Percentiles rank a stretch among this genome's conserved stretches.
Conservation (phyloP, 2,888 invertebrate species). For the Synanthedon vespiformis region DNA sequence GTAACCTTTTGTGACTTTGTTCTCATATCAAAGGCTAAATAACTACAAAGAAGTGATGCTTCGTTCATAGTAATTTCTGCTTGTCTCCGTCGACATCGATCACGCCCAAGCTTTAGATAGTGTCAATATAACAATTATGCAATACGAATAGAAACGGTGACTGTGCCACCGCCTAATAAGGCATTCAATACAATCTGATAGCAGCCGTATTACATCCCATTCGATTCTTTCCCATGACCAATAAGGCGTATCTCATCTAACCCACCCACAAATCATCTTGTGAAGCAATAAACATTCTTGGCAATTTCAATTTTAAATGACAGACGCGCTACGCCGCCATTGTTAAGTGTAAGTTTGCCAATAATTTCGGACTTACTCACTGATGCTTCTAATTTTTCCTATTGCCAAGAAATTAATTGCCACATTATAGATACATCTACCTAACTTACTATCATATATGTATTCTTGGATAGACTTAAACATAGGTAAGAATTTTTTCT, state of each 20-base stretch:
- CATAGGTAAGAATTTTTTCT: too few species aligned
- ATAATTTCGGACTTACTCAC: background rate
- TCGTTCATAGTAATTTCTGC: background rate
- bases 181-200: constrained; percentile 14
- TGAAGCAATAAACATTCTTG: constrained; percentile 16
- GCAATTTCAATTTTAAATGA: constrained; percentile 7
- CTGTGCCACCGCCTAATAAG: constrained; percentile 3
- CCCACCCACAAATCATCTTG: constrained; percentile 19
- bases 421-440: too few species aligned
- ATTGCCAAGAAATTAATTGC: too few species aligned
- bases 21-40: background rate
- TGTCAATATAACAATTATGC: constrained; percentile 15
- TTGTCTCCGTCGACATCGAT: constrained; percentile 23
- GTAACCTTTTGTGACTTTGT: too few species aligned
- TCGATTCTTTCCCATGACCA: constrained; percentile 33
- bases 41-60: background rate
- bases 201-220: constrained; percentile 11
- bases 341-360: background rate
- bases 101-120: constrained; percentile 18
- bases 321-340: background rate
- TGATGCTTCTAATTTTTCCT: too few species aligned
- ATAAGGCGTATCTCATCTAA: constrained; percentile 19
- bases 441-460: too few species aligned
- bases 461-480: too few species aligned
- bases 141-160: constrained; percentile 17